Evolutionary conservation across 2,888 invertebrate genomes (phyloP).

Genomic region (Vanessa cardui): DNA sequence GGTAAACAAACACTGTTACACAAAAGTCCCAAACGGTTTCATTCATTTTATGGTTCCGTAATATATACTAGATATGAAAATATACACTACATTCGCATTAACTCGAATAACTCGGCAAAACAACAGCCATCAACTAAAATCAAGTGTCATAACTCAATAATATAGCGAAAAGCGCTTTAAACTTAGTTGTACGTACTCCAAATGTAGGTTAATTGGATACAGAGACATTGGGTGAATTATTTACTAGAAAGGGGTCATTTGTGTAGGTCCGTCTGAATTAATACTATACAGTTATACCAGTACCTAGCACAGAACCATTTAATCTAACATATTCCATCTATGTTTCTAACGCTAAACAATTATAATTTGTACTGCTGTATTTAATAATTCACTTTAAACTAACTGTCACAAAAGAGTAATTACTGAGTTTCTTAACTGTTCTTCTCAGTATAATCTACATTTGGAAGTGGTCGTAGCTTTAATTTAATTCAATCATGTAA

Average conservation of each 20-base stretch:
- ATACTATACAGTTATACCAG: too few species aligned
- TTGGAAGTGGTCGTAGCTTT: too few species aligned
- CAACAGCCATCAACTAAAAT: slow-evolving; percentile 40
- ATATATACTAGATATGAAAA: background rate
- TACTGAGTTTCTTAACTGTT: too few species aligned
- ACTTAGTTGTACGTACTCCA: slow-evolving; percentile 25
- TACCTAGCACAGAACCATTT: too few species aligned
- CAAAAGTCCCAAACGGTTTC: slow-evolving; percentile 1
- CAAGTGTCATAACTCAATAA: slow-evolving; percentile 43
- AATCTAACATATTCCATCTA: too few species aligned
- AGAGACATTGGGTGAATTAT: slow-evolving; percentile 4
- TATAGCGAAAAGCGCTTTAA: slow-evolving; percentile 34
- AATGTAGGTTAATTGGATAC: background rate
- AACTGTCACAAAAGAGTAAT: too few species aligned
- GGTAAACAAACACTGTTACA: background rate
- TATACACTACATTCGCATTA: slow-evolving; percentile 10
- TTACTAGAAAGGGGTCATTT: background rate
- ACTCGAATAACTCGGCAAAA: slow-evolving; percentile 28
- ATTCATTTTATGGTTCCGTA: background rate
- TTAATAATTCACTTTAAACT: too few species aligned
- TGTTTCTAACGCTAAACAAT: too few species aligned
- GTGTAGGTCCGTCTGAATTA: background rate
- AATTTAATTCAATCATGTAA: too few species aligned
- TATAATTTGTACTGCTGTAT: too few species aligned
- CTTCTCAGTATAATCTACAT: too few species aligned